Evolutionary conservation across 2,113 vertebrate species (phyloP).

Genomic region (Gymnarchus niloticus): DNA sequence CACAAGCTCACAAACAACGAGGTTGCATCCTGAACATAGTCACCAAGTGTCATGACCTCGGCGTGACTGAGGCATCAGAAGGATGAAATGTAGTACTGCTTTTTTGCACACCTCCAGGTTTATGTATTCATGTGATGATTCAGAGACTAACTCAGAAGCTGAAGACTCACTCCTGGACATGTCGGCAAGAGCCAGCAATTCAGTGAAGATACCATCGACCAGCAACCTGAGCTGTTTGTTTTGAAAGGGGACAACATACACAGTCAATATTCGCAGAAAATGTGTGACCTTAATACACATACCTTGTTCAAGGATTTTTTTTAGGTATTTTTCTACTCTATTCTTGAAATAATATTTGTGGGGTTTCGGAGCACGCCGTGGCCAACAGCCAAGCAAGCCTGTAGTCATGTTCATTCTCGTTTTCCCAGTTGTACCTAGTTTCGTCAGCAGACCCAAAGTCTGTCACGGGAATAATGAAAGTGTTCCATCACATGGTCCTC

Average conservation of each 20-base stretch:
- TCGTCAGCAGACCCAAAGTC: neutral
- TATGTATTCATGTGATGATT: neutral
- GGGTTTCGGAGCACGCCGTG: neutral
- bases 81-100: neutral
- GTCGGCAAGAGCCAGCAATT: neutral
- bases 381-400: neutral
- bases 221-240: neutral
- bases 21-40: neutral
- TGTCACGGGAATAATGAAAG: slow-evolving; percentile 19
- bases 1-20: neutral
- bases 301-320: neutral
- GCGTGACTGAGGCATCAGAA: neutral
- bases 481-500: neutral
- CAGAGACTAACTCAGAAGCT: neutral
- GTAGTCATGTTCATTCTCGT: neutral
- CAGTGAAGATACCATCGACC: neutral
- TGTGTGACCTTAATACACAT: neutral
- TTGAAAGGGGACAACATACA: neutral
- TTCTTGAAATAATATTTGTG: neutral
- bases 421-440: neutral
- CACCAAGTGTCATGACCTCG: neutral
- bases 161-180: neutral
- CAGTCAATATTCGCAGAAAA: neutral
- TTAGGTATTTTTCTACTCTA: neutral
- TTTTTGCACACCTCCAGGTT: neutral